Evolutionary conservation across 2,888 invertebrate genomes (phyloP).

Genomic region (Melieria crassipennis): DNA sequence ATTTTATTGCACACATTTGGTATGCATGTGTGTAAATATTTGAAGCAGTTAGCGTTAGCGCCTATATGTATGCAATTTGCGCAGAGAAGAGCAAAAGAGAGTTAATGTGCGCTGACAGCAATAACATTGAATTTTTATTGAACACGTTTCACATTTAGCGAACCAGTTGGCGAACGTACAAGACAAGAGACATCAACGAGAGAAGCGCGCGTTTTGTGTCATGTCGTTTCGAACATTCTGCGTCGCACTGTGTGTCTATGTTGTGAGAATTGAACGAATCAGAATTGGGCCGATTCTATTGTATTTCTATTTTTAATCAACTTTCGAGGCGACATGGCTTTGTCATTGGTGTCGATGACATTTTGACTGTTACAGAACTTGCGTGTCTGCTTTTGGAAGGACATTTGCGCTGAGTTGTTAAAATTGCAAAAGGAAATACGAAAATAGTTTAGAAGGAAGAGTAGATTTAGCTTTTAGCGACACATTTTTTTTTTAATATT

Average conservation of each 20-base stretch:
- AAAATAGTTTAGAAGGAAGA: too few relatives aligned
- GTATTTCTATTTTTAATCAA: slow-evolving; percentile 4
- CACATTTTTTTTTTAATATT: too few relatives aligned
- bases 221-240: background rate
- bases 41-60: too few relatives aligned
- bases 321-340: background rate
- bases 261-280: background rate
- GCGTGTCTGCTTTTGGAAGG: too few relatives aligned
- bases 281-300: background rate
- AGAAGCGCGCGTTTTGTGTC: background rate
- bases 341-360: too few relatives aligned
- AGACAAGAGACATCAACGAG: slow-evolving; percentile 1
- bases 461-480: too few relatives aligned
- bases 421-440: too few relatives aligned
- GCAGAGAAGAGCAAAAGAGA: background rate
- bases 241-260: background rate
- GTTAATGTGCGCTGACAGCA: slow-evolving; percentile 1
- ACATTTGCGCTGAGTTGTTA: too few relatives aligned
- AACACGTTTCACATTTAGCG: slow-evolving; percentile 14
- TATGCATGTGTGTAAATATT: too few relatives aligned
- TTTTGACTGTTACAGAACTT: too few relatives aligned
- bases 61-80: background rate
- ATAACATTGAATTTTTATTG: slow-evolving; percentile 30
- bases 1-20: too few relatives aligned
- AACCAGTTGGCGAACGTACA: too few relatives aligned